These are phyloP conservation scores for Mycteria americana DNA, from an alignment of 2,797 vertebrate species.

Conservation along the genomic window DNA sequence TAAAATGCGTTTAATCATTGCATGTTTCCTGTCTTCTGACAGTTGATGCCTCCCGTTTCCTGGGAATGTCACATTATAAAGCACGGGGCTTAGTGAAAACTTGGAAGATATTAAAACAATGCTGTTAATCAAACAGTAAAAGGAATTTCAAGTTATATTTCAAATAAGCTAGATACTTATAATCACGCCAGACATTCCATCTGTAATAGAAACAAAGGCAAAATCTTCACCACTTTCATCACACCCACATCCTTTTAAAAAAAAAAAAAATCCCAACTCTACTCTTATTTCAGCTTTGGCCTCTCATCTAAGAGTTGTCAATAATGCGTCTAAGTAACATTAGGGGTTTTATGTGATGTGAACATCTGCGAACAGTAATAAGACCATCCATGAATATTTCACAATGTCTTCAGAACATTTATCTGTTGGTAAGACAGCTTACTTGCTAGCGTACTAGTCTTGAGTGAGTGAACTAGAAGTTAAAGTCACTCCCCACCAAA, in stretches of 20 bases:
- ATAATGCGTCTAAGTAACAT: not conserved
- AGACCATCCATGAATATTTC: not conserved
- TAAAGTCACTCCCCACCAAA: fast-evolving
- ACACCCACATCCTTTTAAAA: not conserved
- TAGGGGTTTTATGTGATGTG: not conserved
- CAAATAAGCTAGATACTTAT: slow-evolving; percentile 1
- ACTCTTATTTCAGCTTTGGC: not conserved
- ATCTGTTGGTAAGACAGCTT: not conserved
- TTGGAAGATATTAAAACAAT: slow-evolving; percentile 21
- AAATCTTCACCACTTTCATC: not conserved
- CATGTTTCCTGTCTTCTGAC: slow-evolving; percentile 36
- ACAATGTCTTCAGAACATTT: not conserved
- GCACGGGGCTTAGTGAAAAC: not conserved
- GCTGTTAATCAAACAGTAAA: slow-evolving; percentile 46
- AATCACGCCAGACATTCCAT: slow-evolving; percentile 20
- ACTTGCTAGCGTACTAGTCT: not conserved
- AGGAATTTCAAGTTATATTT: slow-evolving; percentile 25
- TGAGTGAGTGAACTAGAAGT: not conserved
- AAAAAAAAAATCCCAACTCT: not conserved
- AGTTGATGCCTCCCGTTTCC: slow-evolving; percentile 44
- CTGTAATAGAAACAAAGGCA: not conserved
- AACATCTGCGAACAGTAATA: not conserved
- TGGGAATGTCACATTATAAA: slow-evolving; percentile 43
- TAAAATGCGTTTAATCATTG: slow-evolving; percentile 38
- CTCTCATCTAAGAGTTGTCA: not conserved